phyloP scores from a whole-genome alignment of 2,113 vertebrate genomes.

The Paradoxurus hermaphroditus region DNA sequence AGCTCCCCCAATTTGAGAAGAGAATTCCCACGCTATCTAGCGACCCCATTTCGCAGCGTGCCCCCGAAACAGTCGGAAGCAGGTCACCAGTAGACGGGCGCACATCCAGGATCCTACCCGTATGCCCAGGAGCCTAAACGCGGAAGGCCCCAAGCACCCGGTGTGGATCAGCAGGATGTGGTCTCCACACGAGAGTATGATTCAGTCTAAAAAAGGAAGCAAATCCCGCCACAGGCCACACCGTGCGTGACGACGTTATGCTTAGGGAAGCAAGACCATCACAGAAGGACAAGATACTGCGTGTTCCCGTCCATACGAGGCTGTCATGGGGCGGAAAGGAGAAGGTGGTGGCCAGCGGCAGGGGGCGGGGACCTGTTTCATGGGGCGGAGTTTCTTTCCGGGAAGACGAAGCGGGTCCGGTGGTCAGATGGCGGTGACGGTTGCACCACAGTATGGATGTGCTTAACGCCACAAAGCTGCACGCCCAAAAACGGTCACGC shows the following conservation, averaged over 20 bases:
- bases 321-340: background rate
- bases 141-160: too few relatives aligned
- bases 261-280: background rate
- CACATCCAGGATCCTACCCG: fast-evolving
- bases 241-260: fast-evolving
- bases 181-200: background rate
- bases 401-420: background rate
- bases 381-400: background rate
- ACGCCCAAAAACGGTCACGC: too few relatives aligned
- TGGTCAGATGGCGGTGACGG: background rate
- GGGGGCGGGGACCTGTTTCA: background rate
- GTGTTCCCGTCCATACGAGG: too few relatives aligned
- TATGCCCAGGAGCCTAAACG: background rate
- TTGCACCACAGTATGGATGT: fast-evolving
- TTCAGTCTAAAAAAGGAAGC: background rate
- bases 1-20: background rate
- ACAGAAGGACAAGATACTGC: background rate
- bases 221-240: too few relatives aligned
- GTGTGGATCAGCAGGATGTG: too few relatives aligned
- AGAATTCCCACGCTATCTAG: background rate
- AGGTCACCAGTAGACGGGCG: background rate
- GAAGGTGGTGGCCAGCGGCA: background rate
- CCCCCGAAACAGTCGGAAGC: background rate
- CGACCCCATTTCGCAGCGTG: background rate
- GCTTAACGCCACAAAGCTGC: background rate